phyloP scores from a whole-genome alignment of 2,113 vertebrate species.

The Nycticryphes semicollaris region DNA sequence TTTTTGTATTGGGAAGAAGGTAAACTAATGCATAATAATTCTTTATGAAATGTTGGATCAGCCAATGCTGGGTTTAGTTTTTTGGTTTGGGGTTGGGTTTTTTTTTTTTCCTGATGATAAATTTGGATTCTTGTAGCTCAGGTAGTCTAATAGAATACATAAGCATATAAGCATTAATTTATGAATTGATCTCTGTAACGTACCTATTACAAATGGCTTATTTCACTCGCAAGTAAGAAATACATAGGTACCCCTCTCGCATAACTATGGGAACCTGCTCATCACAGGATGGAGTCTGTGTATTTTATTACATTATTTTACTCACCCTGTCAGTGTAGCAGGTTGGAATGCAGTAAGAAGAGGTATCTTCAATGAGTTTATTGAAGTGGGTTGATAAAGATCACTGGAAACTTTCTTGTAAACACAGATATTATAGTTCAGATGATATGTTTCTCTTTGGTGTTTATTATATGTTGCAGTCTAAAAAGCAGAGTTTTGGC shows the following conservation, averaged over 20 bases:
- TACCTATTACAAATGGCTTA: neutral
- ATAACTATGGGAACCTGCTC: neutral
- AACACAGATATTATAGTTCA: neutral
- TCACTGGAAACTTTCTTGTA: neutral
- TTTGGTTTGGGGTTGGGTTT: fast-evolving
- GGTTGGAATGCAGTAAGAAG: neutral
- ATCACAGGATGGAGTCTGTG: neutral
- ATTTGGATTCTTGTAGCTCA: neutral
- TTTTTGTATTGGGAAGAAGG: neutral
- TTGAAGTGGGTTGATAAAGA: neutral
- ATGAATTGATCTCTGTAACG: neutral
- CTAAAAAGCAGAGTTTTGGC: neutral
- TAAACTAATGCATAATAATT: neutral
- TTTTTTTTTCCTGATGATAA: neutral
- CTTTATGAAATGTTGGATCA: neutral
- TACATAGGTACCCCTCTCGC: neutral
- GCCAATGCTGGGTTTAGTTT: fast-evolving
- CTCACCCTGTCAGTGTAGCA: neutral
- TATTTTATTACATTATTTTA: neutral
- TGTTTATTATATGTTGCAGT: neutral
- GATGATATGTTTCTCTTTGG: neutral
- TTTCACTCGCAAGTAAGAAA: neutral
- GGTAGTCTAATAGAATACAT: neutral
- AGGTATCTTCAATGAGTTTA: neutral
- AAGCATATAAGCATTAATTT: neutral